Evolutionary conservation across 2,888 invertebrate genomes (phyloP).

Genomic region (Trachelus troglodyta): DNA sequence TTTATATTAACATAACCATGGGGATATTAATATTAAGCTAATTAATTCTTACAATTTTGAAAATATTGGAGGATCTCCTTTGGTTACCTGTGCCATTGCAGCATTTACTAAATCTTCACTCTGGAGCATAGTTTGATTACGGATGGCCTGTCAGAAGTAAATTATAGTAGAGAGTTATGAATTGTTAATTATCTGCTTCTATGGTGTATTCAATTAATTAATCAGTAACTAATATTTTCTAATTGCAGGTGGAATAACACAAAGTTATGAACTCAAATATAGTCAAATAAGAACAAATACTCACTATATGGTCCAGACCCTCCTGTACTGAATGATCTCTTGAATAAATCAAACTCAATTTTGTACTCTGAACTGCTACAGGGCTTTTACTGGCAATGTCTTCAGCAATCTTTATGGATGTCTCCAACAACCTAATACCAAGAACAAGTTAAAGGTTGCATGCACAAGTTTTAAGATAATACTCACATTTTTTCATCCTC

Average conservation of each 20-base stretch:
- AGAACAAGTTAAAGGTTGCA: conserved; percentile 8
- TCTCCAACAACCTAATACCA: conserved; percentile 74
- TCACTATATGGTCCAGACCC: conserved; percentile 91
- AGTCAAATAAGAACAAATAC: conserved; percentile 54
- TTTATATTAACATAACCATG: too few relatives aligned
- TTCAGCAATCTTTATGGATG: conserved; percentile 80
- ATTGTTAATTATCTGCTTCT: background rate
- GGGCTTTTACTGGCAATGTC: conserved; percentile 91
- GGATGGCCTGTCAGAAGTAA: conserved; percentile 73
- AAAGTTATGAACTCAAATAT: background rate
- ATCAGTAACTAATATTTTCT: background rate
- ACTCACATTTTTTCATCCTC: conserved; percentile 75
- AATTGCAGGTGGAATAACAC: background rate
- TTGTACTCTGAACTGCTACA: conserved; percentile 93
- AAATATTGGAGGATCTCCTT: conserved; percentile 78
- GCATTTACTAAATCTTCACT: conserved; percentile 90
- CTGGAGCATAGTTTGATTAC: conserved; percentile 89
- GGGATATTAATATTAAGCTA: background rate
- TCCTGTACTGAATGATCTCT: conserved; percentile 89
- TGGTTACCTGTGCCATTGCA: conserved; percentile 79
- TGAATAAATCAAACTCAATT: conserved; percentile 85
- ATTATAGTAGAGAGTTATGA: background rate
- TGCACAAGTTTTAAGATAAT: background rate
- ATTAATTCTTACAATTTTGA: conserved; percentile 76
- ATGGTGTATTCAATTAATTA: background rate